A percentile compares a stretch with the other conserved stretches of the same genome.
Conservation (phyloP, 2,888 invertebrate species). For the Steinernema carpocapsae region DNA sequence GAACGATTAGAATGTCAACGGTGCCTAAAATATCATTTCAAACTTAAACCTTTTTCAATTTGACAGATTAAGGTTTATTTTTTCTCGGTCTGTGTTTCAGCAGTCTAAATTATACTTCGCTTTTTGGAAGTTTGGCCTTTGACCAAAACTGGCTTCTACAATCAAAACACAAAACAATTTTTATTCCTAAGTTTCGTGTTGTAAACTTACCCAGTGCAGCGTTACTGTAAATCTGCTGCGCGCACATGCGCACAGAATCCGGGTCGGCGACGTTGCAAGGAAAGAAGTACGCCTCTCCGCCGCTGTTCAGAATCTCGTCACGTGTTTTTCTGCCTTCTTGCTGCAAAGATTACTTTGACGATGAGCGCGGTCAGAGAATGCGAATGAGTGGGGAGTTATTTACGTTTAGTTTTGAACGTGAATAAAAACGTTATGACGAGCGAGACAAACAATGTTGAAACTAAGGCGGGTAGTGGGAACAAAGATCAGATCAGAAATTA, state of each 20-base stretch:
- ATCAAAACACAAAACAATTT: not conserved
- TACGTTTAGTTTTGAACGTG: not conserved
- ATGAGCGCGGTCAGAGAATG: not conserved
- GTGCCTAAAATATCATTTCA: conserved; percentile 37
- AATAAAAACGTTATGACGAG: not conserved
- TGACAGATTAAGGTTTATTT: too few relatives aligned
- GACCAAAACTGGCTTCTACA: too few relatives aligned
- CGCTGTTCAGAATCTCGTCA: conserved; percentile 42
- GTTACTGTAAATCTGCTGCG: conserved; percentile 32
- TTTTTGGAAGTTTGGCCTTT: too few relatives aligned
- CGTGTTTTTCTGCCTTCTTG: conserved; percentile 39
- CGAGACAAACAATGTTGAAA: too few relatives aligned
- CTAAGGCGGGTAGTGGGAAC: too few relatives aligned
- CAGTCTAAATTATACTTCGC: too few relatives aligned
- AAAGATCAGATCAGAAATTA: too few relatives aligned
- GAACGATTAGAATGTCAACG: conserved; percentile 45
- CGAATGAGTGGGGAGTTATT: not conserved
- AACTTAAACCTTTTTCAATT: too few relatives aligned
- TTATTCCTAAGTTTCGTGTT: not conserved
- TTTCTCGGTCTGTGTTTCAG: too few relatives aligned
- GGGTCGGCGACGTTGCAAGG: conserved; percentile 44
- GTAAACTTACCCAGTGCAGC: not conserved
- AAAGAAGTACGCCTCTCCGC: conserved; percentile 46
- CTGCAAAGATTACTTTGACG: conserved; percentile 37
- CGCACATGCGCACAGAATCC: conserved; percentile 31